phyloP scores from a whole-genome alignment of 2,888 invertebrate species.

The Pyrrhosoma nymphula region DNA sequence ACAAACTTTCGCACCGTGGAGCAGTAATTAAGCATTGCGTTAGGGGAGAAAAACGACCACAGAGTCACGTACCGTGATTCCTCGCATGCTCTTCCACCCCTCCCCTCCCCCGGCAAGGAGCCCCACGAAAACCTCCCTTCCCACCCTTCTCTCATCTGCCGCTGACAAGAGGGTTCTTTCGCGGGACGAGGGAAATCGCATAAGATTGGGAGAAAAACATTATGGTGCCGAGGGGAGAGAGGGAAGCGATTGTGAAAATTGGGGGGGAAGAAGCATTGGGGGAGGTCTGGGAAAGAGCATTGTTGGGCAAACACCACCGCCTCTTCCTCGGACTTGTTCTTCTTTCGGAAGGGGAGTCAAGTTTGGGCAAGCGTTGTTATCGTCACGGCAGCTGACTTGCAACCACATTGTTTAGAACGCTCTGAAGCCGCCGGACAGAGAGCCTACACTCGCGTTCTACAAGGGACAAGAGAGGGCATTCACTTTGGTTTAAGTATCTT shows the following conservation, averaged over 20 bases:
- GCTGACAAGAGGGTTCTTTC: neutral
- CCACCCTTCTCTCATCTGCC: neutral
- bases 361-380: constrained; percentile 18
- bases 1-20: neutral
- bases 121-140: neutral
- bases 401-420: neutral
- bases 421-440: too few relatives aligned
- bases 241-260: neutral
- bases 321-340: neutral
- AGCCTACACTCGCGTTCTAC: too few relatives aligned
- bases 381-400: neutral
- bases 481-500: too few relatives aligned
- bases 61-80: constrained; percentile 32
- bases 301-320: neutral
- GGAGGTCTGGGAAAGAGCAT: neutral
- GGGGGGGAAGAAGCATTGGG: neutral
- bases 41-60: neutral
- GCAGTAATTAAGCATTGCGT: constrained; percentile 29
- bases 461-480: too few relatives aligned
- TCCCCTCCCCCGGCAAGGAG: neutral
- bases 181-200: constrained; percentile 36
- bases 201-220: constrained; percentile 25
- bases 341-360: neutral
- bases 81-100: neutral
- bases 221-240: neutral